Conservation (phyloP, 2,888 invertebrate species). For the Drosophila robusta region DNA sequence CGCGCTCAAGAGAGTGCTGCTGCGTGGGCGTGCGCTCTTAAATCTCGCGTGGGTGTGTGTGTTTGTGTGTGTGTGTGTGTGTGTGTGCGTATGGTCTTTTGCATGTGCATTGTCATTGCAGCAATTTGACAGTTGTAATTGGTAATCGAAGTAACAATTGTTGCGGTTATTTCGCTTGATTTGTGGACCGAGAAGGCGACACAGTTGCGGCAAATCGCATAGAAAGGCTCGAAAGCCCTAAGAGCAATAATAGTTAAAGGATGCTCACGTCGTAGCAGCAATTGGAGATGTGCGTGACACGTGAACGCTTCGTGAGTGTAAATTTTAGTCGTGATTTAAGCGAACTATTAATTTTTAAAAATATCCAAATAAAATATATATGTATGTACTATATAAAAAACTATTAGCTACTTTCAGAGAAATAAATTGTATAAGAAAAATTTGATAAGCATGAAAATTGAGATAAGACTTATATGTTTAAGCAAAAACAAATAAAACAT, state of each 20-base stretch:
- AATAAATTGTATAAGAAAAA: too few species aligned
- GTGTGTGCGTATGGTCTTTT: neutral
- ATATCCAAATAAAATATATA: too few species aligned
- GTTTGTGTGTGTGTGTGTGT: neutral
- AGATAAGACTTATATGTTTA: too few species aligned
- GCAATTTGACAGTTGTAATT: conserved; percentile 36
- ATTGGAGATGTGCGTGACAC: conserved; percentile 5
- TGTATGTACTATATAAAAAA: too few species aligned
- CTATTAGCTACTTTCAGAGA: too few species aligned
- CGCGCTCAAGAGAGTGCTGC: conserved; percentile 4
- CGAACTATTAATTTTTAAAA: neutral
- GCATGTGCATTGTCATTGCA: conserved; percentile 13
- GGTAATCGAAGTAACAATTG: conserved; percentile 31
- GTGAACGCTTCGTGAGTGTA: neutral
- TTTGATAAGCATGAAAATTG: too few species aligned
- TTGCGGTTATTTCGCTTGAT: conserved; percentile 22
- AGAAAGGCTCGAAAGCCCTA: neutral
- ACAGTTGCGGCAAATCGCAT: neutral
- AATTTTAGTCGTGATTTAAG: neutral
- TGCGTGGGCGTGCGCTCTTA: conserved; percentile 27
- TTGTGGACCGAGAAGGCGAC: neutral
- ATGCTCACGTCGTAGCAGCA: neutral
- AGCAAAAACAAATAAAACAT: too few species aligned
- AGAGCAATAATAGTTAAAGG: conserved; percentile 10
- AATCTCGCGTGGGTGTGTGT: neutral